phyloP scores from a whole-genome alignment of 2,888 invertebrate species.

The Pecten maximus region DNA sequence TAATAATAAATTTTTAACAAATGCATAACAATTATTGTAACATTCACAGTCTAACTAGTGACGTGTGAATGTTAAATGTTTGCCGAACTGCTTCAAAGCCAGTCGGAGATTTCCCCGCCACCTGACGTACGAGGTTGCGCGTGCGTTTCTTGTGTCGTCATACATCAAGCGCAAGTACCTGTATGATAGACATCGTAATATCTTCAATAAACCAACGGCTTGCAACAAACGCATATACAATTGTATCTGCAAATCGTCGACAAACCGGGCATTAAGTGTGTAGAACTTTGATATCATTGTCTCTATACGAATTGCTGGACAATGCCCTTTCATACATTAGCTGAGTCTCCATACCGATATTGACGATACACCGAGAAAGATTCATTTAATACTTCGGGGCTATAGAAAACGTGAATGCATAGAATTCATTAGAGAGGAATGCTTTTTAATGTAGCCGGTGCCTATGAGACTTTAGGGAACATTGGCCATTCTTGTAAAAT shows the following conservation, averaged over 20 bases:
- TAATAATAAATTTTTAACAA: constrained; percentile 29
- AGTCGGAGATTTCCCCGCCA: neutral
- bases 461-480: too few species aligned
- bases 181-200: constrained; percentile 1
- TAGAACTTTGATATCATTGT: neutral
- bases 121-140: neutral
- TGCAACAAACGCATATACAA: neutral
- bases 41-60: neutral
- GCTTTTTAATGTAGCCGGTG: too few species aligned
- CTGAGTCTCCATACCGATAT: neutral
- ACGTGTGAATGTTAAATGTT: constrained; percentile 1
- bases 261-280: neutral
- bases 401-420: constrained; percentile 22
- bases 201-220: neutral
- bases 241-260: neutral
- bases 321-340: neutral
- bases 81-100: constrained; percentile 5
- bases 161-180: neutral
- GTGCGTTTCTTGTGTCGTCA: neutral
- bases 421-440: too few species aligned
- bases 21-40: constrained; percentile 25
- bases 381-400: constrained; percentile 40
- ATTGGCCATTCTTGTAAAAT: too few species aligned
- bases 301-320: neutral
- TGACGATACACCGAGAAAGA: neutral